Base-by-base conservation (phyloP, 2,797 vertebrate species). In the Manis crassicaudata region DNA sequence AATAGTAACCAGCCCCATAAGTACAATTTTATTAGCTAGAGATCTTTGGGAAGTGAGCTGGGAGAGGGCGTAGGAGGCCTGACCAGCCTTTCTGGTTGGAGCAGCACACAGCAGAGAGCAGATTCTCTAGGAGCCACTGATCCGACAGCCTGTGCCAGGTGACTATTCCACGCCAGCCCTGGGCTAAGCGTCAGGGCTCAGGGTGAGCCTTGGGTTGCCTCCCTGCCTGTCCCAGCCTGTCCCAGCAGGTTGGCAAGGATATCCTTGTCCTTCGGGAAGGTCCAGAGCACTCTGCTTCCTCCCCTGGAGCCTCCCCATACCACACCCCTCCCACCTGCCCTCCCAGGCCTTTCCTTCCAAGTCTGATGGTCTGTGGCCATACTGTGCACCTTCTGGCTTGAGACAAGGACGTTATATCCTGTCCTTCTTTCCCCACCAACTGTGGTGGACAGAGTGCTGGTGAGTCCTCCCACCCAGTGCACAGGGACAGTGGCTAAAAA, bases 51-150 rank as follows among this genome's bases (percentile, higher is more conserved):
- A 76, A 68, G 58, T 32, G 35, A 58, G 60, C 80, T 87, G 18
- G 20, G 27, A 27, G 27, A 1, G 32, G 17, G 9, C 0, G 21
- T 5, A 16, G 75, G 21, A 25, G 37, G 37, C 29, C 40, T 2
- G 16, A 23, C 58, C 40, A 0, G 23, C 35, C 16, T 20, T 62
- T n/a, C 65, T 35, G 9, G 3, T 6, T 4, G 23, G 25, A 67
- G 52, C 16, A 17, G 25, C 35, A 23, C 56, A 17, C 67, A 32
- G 27, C 58, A 32, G 52, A 63, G 43, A 32, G 20, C 43, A 62
- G 68, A 9, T 12, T 14, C 8, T 1, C 17, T 3, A 0, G 20
- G 46, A 60, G 25, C 5, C 1, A 8, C 50, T 40, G 62, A 56
- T 21, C 62, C 21, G 7, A 6, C 25, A 46, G 32, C 75, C 4